phyloP scores from a whole-genome alignment of 2,888 invertebrate genomes.

The Lasioglossum vierecki region DNA sequence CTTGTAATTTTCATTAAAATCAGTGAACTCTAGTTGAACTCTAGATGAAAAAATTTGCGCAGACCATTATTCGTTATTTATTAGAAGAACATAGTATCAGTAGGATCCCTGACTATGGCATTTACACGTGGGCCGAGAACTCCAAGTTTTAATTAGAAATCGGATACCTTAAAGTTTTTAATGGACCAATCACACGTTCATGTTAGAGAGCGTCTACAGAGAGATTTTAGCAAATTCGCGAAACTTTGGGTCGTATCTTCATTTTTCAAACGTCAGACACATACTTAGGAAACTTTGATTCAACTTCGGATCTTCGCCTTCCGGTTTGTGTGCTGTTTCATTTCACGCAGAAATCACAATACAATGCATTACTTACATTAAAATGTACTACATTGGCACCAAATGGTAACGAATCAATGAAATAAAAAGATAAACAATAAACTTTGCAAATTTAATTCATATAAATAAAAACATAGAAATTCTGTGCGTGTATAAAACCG shows the following conservation, averaged over 20 bases:
- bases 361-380: neutral
- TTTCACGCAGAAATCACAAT: neutral
- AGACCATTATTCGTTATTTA: neutral
- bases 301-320: neutral
- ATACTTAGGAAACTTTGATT: neutral
- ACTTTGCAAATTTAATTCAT: neutral
- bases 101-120: neutral
- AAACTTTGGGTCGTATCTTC: neutral
- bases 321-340: neutral
- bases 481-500: neutral
- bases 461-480: neutral
- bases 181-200: conserved; percentile 6
- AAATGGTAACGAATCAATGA: neutral
- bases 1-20: neutral
- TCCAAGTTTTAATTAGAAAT: conserved; percentile 10
- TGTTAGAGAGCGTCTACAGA: neutral
- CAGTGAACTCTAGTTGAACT: neutral
- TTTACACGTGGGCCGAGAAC: neutral
- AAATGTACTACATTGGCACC: neutral
- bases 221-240: conserved; percentile 1
- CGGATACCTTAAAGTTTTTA: conserved; percentile 6
- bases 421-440: neutral
- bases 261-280: conserved; percentile 6
- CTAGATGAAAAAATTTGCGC: neutral
- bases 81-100: neutral